Percentiles rank a stretch among this genome's conserved stretches.
Conservation (phyloP, 2,797 vertebrate species). For the Menidia menidia region DNA sequence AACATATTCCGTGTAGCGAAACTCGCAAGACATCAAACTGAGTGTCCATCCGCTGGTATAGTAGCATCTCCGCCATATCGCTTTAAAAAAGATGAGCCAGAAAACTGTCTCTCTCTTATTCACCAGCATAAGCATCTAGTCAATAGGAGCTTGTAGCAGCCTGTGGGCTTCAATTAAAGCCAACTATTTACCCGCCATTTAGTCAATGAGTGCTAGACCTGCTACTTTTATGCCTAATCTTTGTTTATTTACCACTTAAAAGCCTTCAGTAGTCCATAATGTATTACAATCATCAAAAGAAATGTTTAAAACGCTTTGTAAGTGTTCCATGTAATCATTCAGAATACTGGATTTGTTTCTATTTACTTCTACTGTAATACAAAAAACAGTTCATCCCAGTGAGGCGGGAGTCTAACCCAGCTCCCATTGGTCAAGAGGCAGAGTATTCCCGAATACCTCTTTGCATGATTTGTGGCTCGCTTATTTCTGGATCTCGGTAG, state of each 20-base stretch:
- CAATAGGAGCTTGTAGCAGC: conserved; percentile 68
- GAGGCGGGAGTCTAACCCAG: too few relatives aligned
- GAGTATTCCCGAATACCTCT: too few relatives aligned
- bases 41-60: background rate
- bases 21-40: background rate
- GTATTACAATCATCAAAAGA: too few relatives aligned
- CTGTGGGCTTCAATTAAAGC: conserved; percentile 69
- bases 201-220: conserved; percentile 57
- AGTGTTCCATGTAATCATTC: too few relatives aligned
- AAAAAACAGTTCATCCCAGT: too few relatives aligned
- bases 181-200: conserved; percentile 65
- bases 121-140: conserved; percentile 48
- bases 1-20: conserved; percentile 10
- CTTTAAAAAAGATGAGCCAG: conserved; percentile 14
- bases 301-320: too few relatives aligned
- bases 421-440: too few relatives aligned
- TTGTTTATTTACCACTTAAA: background rate
- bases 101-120: conserved; percentile 28
- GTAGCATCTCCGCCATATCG: background rate
- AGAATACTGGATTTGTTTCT: too few relatives aligned
- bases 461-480: too few relatives aligned
- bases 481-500: too few relatives aligned
- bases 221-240: conserved; percentile 40
- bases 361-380: too few relatives aligned
- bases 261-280: background rate